Base-by-base conservation (phyloP, 2,888 invertebrate genomes). In the Cyrtodaria siliqua region DNA sequence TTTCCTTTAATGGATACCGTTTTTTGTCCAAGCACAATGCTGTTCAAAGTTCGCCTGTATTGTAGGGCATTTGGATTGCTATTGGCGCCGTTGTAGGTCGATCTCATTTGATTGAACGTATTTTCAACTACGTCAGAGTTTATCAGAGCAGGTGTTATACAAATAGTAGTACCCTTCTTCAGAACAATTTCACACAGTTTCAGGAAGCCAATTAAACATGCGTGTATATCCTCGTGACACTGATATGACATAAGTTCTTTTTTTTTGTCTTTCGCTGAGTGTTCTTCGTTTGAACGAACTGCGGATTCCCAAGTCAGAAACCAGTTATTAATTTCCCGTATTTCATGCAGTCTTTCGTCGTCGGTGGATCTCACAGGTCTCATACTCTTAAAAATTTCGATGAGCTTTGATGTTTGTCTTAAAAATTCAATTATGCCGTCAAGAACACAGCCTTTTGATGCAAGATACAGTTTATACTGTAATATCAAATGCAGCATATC, bases 41-140 rank as follows among this genome's bases (percentile, higher is more conserved):
- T 74, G 49, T 79, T 76, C 14, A 82, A 20, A 3, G 64, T 44
- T 26, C 42, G 38, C 14, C 38, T 42, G 47, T 82, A 79, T 27
- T 75, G 69, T 12, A 79, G 42, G 18, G 53, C 75, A 71, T 59
- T 77, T 24, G 79, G 79, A 33, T 82, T 82, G 0, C 74, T 79
- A 63, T 82, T 74, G 16, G 82, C 76, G 9, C 74, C 82, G 59
- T 82, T 67, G 52, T 72, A 80, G 16, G 77, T 74, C 0, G 79
- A 64, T 14, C 79, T 26, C 42, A 77, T 77, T 47, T 77, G 79
- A 23, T 70, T 74, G 20, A 82, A 82, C 1, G 61, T 55, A 26
- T 82, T 82, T 62, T 82, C 82, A n/a, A 75, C 71, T 1, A 71
- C 62, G 55, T 80, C 82, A 33, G 82, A 77, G 56, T 82, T 82